phyloP scores from a whole-genome alignment of 2,888 invertebrate genomes.

The Macaria notata region DNA sequence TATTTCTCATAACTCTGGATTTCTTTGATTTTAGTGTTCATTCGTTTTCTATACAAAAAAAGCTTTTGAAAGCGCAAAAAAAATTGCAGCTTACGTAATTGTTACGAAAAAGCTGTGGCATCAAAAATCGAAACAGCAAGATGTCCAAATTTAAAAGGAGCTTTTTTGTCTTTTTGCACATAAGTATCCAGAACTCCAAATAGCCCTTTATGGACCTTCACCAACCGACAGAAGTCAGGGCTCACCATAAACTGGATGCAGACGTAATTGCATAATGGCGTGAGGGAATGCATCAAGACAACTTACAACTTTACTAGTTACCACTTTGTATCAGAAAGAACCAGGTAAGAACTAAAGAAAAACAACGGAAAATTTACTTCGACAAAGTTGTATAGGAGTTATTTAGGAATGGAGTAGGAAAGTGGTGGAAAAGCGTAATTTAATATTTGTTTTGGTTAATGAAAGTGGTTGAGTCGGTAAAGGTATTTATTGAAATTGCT shows the following conservation, averaged over 20 bases:
- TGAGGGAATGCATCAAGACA: conserved; percentile 41
- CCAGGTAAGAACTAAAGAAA: neutral
- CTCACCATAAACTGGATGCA: conserved; percentile 31
- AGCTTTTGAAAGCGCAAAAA: too few species aligned
- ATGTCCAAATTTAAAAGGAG: neutral
- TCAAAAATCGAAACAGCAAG: too few species aligned
- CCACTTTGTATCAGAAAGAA: conserved; percentile 13
- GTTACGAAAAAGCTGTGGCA: too few species aligned
- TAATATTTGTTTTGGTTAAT: conserved; percentile 34
- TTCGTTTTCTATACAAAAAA: too few species aligned
- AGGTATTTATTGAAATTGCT: too few species aligned
- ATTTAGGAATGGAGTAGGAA: conserved; percentile 19
- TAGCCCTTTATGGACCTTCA: conserved; percentile 6
- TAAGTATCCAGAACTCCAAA: too few species aligned
- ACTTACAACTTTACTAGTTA: conserved; percentile 37
- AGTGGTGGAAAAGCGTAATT: conserved; percentile 41
- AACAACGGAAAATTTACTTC: too few species aligned
- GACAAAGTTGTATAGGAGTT: conserved; percentile 10
- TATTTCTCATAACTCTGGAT: too few species aligned
- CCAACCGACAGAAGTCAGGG: conserved; percentile 26
- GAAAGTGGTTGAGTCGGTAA: conserved; percentile 1
- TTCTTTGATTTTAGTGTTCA: too few species aligned
- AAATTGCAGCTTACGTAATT: too few species aligned
- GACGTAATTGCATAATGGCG: conserved; percentile 50
- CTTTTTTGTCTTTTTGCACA: neutral